phyloP scores from a whole-genome alignment of 1,140 invertebrate genomes.

The Scaptodrosophila lebanonensis region DNA sequence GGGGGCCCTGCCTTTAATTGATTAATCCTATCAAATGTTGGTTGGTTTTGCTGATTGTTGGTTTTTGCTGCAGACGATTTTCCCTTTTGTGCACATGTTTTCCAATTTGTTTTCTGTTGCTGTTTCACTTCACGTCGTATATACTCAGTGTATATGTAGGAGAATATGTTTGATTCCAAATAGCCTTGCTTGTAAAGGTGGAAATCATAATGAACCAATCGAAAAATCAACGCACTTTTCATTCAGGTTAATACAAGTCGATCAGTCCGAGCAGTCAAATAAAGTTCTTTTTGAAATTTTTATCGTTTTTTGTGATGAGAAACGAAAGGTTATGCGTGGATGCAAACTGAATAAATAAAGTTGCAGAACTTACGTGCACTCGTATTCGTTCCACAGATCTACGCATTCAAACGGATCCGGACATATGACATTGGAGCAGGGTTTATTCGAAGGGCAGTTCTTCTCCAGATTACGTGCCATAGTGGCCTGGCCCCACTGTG shows the following conservation, averaged over 20 bases:
- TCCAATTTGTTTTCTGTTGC: conserved; percentile 7
- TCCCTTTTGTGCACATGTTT: conserved; percentile 22
- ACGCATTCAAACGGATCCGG: conserved; percentile 96
- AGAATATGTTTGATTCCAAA: too few species aligned
- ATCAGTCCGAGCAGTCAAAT: conserved; percentile 47
- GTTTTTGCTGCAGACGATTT: conserved; percentile 22
- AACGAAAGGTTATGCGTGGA: conserved; percentile 54
- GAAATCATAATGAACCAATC: too few species aligned
- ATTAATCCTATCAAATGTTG: conserved; percentile 64
- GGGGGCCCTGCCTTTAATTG: conserved; percentile 48
- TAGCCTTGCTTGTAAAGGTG: too few species aligned
- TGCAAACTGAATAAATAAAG: conserved; percentile 4
- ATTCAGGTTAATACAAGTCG: too few species aligned
- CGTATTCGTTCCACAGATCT: conserved; percentile 97
- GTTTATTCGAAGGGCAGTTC: conserved; percentile 95
- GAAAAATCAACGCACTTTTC: too few species aligned
- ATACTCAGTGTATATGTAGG: conserved; percentile 18
- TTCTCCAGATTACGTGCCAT: conserved; percentile 93
- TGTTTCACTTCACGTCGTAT: conserved; percentile 16
- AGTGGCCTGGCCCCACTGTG: conserved; percentile 95
- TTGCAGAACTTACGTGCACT: conserved; percentile 92
- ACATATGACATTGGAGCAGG: conserved; percentile 94
- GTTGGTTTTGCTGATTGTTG: conserved; percentile 18
- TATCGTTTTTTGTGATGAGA: conserved; percentile 29
- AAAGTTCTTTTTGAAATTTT: conserved; percentile 21